phyloP scores from a whole-genome alignment of 2,888 invertebrate genomes.

The Subacronicta megacephala region DNA sequence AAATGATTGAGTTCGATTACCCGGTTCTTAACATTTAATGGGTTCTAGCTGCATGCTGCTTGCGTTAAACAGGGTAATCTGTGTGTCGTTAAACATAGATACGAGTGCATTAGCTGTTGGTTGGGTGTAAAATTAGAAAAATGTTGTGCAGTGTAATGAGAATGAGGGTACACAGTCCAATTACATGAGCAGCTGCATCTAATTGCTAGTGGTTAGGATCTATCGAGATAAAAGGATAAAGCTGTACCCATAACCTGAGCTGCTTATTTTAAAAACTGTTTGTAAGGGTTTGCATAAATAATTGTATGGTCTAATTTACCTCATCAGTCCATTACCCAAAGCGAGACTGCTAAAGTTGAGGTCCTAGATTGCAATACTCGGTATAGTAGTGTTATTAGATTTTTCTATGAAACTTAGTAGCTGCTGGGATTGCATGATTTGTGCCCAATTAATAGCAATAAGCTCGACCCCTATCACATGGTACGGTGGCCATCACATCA shows the following conservation, averaged over 20 bases:
- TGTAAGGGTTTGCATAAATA: too few species aligned
- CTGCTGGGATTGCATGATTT: too few species aligned
- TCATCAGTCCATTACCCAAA: too few species aligned
- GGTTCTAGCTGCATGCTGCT: constrained; percentile 33
- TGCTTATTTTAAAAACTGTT: neutral
- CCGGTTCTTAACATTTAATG: constrained; percentile 41
- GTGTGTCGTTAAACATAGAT: constrained; percentile 49
- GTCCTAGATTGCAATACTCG: too few species aligned
- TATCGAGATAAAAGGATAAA: constrained; percentile 10
- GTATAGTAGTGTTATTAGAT: too few species aligned
- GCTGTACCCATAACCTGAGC: neutral
- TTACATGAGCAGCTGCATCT: constrained; percentile 34
- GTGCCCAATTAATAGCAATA: too few species aligned
- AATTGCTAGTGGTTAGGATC: constrained; percentile 18
- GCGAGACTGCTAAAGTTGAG: too few species aligned
- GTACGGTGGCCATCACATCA: too few species aligned
- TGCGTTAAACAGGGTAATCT: constrained; percentile 49
- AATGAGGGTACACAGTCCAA: constrained; percentile 21
- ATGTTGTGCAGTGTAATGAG: constrained; percentile 25
- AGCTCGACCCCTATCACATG: too few species aligned
- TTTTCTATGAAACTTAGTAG: too few species aligned
- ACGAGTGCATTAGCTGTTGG: constrained; percentile 35
- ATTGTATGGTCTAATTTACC: too few species aligned
- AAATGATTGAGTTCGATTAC: constrained; percentile 36
- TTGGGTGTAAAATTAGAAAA: constrained; percentile 53